Conservation (phyloP, 2,797 vertebrate species). For the Sitta carolinensis region DNA sequence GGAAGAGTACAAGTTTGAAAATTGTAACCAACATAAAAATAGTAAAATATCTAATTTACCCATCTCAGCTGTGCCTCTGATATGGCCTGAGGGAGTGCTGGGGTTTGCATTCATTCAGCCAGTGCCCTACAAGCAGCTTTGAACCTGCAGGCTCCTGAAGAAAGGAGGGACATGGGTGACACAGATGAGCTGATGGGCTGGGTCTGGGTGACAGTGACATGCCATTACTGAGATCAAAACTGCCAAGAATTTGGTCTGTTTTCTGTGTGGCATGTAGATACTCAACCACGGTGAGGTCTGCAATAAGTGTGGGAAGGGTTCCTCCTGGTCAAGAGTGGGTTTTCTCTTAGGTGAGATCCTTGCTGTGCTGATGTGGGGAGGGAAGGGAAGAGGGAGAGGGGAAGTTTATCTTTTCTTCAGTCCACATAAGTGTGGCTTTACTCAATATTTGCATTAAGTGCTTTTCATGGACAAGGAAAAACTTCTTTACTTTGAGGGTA, state of each 20-base stretch:
- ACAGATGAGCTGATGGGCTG: not conserved
- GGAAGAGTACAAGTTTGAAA: not conserved
- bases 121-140: not conserved
- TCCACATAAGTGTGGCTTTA: not conserved
- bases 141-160: not conserved
- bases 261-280: not conserved
- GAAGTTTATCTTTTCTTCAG: not conserved
- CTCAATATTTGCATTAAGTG: not conserved
- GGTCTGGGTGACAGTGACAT: not conserved
- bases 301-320: not conserved
- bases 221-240: not conserved
- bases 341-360: not conserved
- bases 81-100: not conserved
- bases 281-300: not conserved
- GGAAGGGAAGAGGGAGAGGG: not conserved
- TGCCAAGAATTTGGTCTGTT: not conserved
- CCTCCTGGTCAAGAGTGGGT: not conserved
- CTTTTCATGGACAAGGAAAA: not conserved
- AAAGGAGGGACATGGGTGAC: not conserved
- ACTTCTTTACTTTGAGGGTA: not conserved
- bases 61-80: not conserved
- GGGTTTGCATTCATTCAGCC: not conserved
- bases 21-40: not conserved
- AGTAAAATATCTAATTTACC: not conserved
- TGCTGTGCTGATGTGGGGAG: not conserved